These are phyloP conservation scores for Pelagia noctiluca DNA, from an alignment of 30 jellyfish, hydroid and myxozoan genomes.

Conservation along the genomic window DNA sequence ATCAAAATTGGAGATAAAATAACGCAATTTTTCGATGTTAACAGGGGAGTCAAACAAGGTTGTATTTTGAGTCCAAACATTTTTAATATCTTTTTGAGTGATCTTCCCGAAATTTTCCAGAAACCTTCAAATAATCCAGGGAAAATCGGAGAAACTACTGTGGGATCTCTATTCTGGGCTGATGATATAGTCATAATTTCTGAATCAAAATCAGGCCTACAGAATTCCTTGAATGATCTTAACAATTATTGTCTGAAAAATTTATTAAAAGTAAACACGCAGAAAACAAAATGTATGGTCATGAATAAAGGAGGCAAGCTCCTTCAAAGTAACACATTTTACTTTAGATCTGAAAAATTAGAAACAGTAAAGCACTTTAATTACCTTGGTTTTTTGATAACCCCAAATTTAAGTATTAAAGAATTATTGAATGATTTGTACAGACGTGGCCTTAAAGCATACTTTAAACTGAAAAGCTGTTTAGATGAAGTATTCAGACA, in stretches of 20 bases:
- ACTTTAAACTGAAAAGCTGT: constrained; percentile 21
- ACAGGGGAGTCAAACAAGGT: too few relatives aligned
- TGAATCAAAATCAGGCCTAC: too few relatives aligned
- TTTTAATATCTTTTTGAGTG: too few relatives aligned
- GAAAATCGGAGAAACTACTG: too few relatives aligned
- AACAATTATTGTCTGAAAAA: constrained; percentile 10
- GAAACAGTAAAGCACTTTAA: background rate
- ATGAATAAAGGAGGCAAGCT: constrained; percentile 19
- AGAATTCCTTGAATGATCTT: constrained; percentile 2
- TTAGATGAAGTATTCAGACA: background rate
- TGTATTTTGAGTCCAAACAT: too few relatives aligned
- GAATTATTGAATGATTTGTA: constrained; percentile 23
- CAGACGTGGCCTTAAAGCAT: constrained; percentile 35
- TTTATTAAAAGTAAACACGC: background rate
- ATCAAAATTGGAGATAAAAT: too few relatives aligned
- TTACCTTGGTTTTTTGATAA: constrained; percentile 11
- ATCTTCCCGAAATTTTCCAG: too few relatives aligned
- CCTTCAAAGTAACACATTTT: constrained; percentile 12
- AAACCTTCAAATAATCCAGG: too few relatives aligned
- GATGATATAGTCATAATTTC: too few relatives aligned
- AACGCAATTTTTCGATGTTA: too few relatives aligned
- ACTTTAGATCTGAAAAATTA: background rate
- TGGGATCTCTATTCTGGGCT: too few relatives aligned
- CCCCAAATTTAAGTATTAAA: constrained; percentile 3
- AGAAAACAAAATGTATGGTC: constrained; percentile 25